Base-by-base conservation (phyloP, 2,113 vertebrate genomes). In the Corythornis vintsioides region DNA sequence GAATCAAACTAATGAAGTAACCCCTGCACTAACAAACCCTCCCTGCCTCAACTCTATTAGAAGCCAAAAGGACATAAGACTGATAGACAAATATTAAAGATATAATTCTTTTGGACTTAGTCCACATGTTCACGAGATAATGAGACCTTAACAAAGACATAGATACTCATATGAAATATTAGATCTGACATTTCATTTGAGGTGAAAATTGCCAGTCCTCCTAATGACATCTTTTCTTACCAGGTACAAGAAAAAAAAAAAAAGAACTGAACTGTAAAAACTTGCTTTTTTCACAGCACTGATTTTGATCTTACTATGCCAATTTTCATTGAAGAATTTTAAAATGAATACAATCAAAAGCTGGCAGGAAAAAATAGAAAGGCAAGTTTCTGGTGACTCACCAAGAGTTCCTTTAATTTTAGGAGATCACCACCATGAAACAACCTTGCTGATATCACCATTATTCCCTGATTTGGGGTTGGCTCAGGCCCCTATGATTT, bases 1-100 rank as follows among this genome's bases (percentile, higher is more conserved):
- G 60, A 97, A 98, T 98, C 97, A 97, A 96, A 97, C 97, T 98
- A 98, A 98, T 97, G 97, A 98, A 97, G 93, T 96, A 93, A 86
- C 94, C 91, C 79, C 92, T 83, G 92, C 55, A 50, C 95, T 93
- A 96, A 95, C 97, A 92, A 97, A 96, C 94, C 96, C 95, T 89
- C 85, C 84, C 84, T 61, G 89, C 86, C 94, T 90, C 76, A 33
- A 53, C 70, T 77, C 89, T 16, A 56, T n/a, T 19, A 72, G 60
- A 59, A 70, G 73, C 59, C 31, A 45, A 52, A 72, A 47, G 42
- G 71, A 94, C 26, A 8, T 29, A 66, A 91, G 86, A 84, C 88
- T 73, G 94, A 89, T 38, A 84, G 95, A 89, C 75, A 92, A 90
- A 92, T 89, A 92, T 70, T 86, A 78, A 84, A 95, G 93, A 85